These are phyloP conservation scores for Leptothorax acervorum DNA, from an alignment of 2,888 invertebrate species.

Conservation along the genomic window DNA sequence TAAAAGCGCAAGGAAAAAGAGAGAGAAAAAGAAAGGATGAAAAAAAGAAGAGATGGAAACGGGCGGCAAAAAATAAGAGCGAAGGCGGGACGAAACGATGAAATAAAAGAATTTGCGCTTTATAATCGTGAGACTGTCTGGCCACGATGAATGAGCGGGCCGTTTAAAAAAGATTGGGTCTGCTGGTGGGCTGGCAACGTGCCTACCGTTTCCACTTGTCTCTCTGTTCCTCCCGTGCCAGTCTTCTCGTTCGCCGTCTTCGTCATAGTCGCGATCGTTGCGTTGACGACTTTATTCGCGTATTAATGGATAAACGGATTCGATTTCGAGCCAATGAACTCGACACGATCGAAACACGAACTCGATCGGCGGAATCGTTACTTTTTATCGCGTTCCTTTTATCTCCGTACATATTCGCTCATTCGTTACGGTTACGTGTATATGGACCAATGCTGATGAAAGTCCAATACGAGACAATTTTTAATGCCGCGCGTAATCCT, in stretches of 20 bases:
- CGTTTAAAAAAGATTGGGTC: constrained; percentile 82
- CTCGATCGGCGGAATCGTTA: constrained; percentile 59
- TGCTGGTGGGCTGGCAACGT: constrained; percentile 77
- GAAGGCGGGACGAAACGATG: constrained; percentile 77
- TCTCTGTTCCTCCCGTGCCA: constrained; percentile 32
- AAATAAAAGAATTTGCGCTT: constrained; percentile 83
- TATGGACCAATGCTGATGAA: constrained; percentile 32
- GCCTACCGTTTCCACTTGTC: constrained; percentile 72
- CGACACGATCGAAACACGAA: constrained; percentile 55
- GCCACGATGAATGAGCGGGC: constrained; percentile 80
- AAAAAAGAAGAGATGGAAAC: constrained; percentile 62
- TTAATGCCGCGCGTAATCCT: constrained; percentile 49
- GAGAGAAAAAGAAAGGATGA: constrained; percentile 27
- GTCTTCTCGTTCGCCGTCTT: constrained; percentile 37
- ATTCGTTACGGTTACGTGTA: constrained; percentile 33
- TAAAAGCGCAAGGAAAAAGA: neutral
- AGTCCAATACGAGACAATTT: constrained; percentile 47
- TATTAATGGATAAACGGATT: constrained; percentile 70
- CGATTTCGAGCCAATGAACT: constrained; percentile 55
- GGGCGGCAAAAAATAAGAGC: constrained; percentile 76
- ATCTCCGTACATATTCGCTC: constrained; percentile 17
- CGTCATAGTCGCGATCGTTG: constrained; percentile 59
- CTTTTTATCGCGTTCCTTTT: constrained; percentile 32
- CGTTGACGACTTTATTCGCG: constrained; percentile 63
- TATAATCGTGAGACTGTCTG: constrained; percentile 84